Conservation (phyloP, 1,140 invertebrate genomes). For the Anagrus nilaparvatae region DNA sequence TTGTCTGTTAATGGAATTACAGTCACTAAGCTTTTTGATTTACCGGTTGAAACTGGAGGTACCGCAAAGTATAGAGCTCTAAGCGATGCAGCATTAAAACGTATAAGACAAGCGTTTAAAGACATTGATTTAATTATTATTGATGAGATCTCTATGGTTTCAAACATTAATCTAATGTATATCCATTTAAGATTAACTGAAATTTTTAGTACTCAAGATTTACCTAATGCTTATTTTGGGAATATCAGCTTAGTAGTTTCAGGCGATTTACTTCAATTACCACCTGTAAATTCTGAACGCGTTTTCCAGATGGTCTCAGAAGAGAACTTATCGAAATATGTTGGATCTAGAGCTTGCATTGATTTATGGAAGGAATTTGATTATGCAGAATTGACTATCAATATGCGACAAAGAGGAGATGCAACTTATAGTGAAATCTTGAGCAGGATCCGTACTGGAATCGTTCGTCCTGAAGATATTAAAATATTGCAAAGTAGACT, state of each 20-base stretch:
- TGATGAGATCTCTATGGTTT: constrained; percentile 32
- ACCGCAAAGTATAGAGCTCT: constrained; percentile 20
- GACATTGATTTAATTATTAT: constrained; percentile 27
- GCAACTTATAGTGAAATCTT: too few relatives aligned
- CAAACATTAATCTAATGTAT: constrained; percentile 25
- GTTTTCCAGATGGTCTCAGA: too few relatives aligned
- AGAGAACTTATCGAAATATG: too few relatives aligned
- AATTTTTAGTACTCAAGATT: constrained; percentile 23
- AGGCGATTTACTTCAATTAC: constrained; percentile 29
- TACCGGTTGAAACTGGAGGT: constrained; percentile 19
- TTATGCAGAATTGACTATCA: too few relatives aligned
- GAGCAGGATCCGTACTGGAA: constrained; percentile 20
- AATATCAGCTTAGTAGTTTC: constrained; percentile 20
- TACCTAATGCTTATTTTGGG: constrained; percentile 21
- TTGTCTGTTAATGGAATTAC: constrained; percentile 23
- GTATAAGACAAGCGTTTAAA: constrained; percentile 19
- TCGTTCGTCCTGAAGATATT: constrained; percentile 19
- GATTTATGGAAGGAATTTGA: too few relatives aligned
- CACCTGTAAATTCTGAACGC: too few relatives aligned
- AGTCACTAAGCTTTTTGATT: constrained; percentile 21
- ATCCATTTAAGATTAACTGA: constrained; percentile 22
- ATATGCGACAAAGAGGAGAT: too few relatives aligned
- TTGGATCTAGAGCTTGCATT: too few relatives aligned
- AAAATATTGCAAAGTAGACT: constrained; percentile 12
- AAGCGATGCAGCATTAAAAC: constrained; percentile 20